Evolutionary conservation across 2,113 vertebrate species (phyloP).

Genomic region (Patagioenas fasciata): DNA sequence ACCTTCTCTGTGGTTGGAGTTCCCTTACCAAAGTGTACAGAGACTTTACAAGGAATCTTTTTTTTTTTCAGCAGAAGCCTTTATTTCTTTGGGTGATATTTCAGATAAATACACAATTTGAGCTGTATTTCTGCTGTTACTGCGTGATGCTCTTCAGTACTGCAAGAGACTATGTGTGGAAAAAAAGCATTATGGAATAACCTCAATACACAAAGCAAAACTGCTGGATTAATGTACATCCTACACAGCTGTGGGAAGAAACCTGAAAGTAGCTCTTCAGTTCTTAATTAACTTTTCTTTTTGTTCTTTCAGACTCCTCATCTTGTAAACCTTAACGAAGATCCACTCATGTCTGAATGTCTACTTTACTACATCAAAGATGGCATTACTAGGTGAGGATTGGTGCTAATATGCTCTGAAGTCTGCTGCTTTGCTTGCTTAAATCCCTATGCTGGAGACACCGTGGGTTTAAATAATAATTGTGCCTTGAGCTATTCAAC

Average conservation of each 20-base stretch:
- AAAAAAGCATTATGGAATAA: background rate
- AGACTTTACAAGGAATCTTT: background rate
- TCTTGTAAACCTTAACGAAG: conserved; percentile 97
- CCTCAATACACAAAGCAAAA: accelerated
- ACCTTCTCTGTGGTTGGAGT: background rate
- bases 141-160: background rate
- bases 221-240: background rate
- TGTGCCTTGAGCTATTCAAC: background rate
- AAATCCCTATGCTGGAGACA: background rate
- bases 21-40: background rate
- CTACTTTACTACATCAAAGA: conserved; percentile 99
- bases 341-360: conserved; percentile 98
- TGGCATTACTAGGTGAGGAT: conserved; percentile 90
- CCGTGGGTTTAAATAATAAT: background rate
- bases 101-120: background rate
- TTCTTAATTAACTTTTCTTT: background rate
- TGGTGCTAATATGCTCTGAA: background rate
- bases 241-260: background rate
- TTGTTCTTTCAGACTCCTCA: conserved; percentile 89
- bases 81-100: background rate
- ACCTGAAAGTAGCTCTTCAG: background rate
- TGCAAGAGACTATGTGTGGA: background rate
- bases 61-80: background rate
- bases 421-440: background rate
- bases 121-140: background rate